Percentiles rank a stretch among this genome's conserved stretches.
phyloP scores from a whole-genome alignment of 2,113 vertebrate genomes.

The Ivindomyrus marchei region DNA sequence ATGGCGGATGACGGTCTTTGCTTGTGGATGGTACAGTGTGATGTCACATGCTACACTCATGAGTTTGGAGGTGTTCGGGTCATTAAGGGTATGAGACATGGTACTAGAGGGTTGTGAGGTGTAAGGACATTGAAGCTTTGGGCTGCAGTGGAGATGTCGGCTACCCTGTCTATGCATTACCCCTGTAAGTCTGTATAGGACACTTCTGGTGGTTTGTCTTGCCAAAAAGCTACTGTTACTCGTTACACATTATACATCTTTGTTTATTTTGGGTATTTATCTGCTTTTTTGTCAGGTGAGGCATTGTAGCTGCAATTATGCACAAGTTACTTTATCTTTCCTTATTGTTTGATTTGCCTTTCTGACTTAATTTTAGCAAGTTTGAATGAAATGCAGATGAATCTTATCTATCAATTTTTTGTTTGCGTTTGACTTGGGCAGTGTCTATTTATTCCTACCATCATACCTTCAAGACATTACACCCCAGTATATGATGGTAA shows the following conservation, averaged over 20 bases:
- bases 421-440: not conserved
- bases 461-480: not conserved
- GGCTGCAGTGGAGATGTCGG: not conserved
- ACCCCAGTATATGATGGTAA: not conserved
- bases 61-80: not conserved
- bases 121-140: not conserved
- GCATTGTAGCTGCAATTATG: not conserved
- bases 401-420: not conserved
- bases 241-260: not conserved
- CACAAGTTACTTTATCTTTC: not conserved
- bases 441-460: not conserved
- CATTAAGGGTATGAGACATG: not conserved
- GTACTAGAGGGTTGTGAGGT: not conserved
- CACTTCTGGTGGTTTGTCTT: not conserved
- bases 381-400: too few species aligned
- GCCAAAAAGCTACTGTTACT: not conserved
- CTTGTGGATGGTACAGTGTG: not conserved
- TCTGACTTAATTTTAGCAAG: not conserved
- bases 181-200: not conserved
- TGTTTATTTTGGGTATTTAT: not conserved
- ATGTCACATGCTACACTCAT: not conserved
- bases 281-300: not conserved
- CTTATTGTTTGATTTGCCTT: not conserved
- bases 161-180: not conserved
- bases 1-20: not conserved